Evolutionary conservation across 2,797 vertebrate genomes (phyloP).

Genomic region (Chaenodraco wilsoni): DNA sequence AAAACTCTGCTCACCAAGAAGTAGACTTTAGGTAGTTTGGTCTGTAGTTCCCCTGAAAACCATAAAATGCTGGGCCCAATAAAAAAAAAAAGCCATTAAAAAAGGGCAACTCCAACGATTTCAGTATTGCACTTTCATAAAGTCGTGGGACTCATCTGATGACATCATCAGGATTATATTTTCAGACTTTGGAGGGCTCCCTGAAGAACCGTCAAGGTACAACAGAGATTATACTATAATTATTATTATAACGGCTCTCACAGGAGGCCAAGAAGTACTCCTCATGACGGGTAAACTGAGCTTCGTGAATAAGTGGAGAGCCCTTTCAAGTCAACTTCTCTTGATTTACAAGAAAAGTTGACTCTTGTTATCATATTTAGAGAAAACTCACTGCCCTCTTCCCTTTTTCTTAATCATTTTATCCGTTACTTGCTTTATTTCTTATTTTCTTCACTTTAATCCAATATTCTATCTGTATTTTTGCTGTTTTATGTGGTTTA

Average conservation of each 20-base stretch:
- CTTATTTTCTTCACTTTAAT: too few relatives aligned
- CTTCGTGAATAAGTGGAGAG: neutral
- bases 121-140: constrained; percentile 9
- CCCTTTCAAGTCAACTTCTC: neutral
- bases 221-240: neutral
- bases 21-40: neutral
- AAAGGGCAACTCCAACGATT: neutral
- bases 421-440: too few relatives aligned
- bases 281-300: neutral
- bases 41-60: constrained; percentile 2
- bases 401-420: too few relatives aligned
- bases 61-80: constrained; percentile 9
- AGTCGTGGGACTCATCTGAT: neutral
- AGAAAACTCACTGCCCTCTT: too few relatives aligned
- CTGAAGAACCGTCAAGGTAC: neutral
- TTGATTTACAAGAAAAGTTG: neutral
- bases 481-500: neutral
- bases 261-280: neutral
- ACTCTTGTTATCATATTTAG: too few relatives aligned
- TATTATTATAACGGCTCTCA: neutral
- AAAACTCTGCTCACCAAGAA: neutral
- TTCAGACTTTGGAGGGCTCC: neutral
- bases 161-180: neutral
- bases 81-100: neutral
- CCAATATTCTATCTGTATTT: too few relatives aligned